These are phyloP conservation scores for Coptodon bakossiorum DNA, from an alignment of 2,113 vertebrate species.

Conservation along the genomic window DNA sequence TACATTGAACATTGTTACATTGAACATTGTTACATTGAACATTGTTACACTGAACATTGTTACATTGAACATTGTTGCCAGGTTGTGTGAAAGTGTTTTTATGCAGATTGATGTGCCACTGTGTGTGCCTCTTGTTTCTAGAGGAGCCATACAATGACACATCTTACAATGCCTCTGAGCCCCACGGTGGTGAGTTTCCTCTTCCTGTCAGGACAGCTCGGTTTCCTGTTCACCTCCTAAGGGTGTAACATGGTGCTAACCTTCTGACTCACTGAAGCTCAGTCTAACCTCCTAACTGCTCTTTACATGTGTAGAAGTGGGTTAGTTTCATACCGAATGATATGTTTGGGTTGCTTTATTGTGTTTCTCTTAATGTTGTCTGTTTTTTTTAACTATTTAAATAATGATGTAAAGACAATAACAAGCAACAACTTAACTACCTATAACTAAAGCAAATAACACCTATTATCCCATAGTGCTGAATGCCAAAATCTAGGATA, in stretches of 20 bases:
- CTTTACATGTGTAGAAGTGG: not conserved
- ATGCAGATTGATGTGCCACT: constrained; percentile 1
- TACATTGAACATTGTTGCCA: not conserved
- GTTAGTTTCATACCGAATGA: not conserved
- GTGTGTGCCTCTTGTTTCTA: constrained; percentile 75
- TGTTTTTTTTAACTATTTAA: not conserved
- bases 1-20: not conserved
- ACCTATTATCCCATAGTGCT: not conserved
- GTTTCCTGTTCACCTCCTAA: not conserved
- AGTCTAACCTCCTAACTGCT: constrained; percentile 6
- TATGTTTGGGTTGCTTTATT: not conserved
- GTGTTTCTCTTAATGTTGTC: not conserved
- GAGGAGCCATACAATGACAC: constrained; percentile 86
- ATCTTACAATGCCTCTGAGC: constrained; percentile 85
- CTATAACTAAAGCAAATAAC: not conserved
- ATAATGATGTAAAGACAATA: not conserved
- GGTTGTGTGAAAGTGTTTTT: not conserved
- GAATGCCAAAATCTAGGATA: not conserved
- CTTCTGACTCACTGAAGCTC: not conserved
- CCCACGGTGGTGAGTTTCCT: constrained; percentile 88
- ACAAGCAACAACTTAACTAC: not conserved
- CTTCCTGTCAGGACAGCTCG: constrained; percentile 29
- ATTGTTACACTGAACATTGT: not conserved
- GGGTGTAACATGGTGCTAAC: constrained; percentile 66
- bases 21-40: not conserved